A percentile compares a stretch with the other conserved stretches of the same genome.
Conservation (phyloP, 2,113 vertebrate genomes). For the Hemicordylus capensis region DNA sequence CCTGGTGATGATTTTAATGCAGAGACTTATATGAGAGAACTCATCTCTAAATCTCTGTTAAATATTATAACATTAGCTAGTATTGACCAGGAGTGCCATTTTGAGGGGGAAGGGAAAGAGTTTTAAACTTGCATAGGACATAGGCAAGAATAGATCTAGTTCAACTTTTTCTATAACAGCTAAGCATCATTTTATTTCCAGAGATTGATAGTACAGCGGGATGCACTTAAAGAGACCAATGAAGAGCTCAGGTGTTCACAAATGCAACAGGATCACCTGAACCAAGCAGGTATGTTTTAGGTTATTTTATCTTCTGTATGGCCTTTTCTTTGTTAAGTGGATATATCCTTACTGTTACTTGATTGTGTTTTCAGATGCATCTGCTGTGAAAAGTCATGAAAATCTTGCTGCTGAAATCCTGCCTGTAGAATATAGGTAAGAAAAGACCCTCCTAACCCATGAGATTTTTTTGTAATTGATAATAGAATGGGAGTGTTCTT, state of each 20-base stretch:
- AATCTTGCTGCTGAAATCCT: conserved; percentile 95
- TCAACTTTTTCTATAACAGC: background rate
- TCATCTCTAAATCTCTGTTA: background rate
- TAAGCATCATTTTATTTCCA: conserved; percentile 52
- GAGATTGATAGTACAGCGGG: conserved; percentile 92
- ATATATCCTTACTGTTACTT: background rate
- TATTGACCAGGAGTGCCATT: background rate
- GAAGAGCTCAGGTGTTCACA: conserved; percentile 94
- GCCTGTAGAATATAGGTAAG: conserved; percentile 92
- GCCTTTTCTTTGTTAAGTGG: background rate
- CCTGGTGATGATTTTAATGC: too few species aligned
- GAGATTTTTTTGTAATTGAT: background rate
- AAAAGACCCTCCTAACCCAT: background rate
- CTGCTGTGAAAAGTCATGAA: conserved; percentile 80
- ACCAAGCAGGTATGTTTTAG: conserved; percentile 83
- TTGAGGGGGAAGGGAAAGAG: background rate
- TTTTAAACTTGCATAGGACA: background rate
- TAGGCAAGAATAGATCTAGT: background rate
- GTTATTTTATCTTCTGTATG: background rate
- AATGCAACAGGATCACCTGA: conserved; percentile 90
- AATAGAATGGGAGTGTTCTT: background rate
- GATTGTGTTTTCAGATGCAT: conserved; percentile 76
- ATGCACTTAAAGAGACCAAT: conserved; percentile 92
- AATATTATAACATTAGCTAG: background rate
- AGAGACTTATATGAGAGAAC: background rate